Evolutionary conservation across 2,888 invertebrate genomes (phyloP), one percentile per base, ranked within the genome.

Genomic region (Lampropteryx suffumata): DNA sequence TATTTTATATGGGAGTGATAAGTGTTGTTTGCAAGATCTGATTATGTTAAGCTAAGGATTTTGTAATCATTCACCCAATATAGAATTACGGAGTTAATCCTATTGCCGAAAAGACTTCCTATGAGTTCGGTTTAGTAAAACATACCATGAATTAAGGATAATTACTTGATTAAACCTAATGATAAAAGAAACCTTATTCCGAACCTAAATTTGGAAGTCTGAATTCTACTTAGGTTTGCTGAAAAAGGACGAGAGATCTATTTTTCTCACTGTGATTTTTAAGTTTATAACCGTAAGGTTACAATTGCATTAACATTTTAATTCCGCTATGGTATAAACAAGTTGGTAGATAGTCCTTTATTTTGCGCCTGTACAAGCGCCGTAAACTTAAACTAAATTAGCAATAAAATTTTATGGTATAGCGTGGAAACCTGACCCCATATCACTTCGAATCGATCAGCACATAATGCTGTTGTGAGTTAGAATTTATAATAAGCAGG

Each of bases 361-460:
- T 62, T 64, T 62, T 57, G 46, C 35, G 47, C 44, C 24, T 37
- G 33, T 55, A 42, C 32, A 55, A 43, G 51, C 61, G 28, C 45
- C 34, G 40, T 52, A 50, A 59, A 64, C 64, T 66, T 52, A 47
- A 59, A 63, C 64, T 66, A 68, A 73, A 75, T 77, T 71, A 71
- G 61, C 65, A 74, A 76, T 80, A 77, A 78, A 78, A 70, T 66
- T 76, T 79, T 76, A 80, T 71, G 62, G 68, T 26, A 48, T 44
- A 34, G 47, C 48, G 66, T 63, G 67, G 67, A 71, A 69, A 70
- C 70, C 55, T 73, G 74, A 75, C 76, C 74, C 68, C 61, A 54
- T 79, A 79, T 78, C 76, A 71, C 69, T 65, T 68, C 71, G 75
- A 76, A 80, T 79, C 76, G 76, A 79, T 82, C 78, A 71, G 60